A percentile compares a stretch with the other conserved stretches of the same genome.
These are phyloP conservation scores for Conops quadrifasciatus DNA, from an alignment of 2,888 invertebrate genomes.

Conservation along the genomic window DNA sequence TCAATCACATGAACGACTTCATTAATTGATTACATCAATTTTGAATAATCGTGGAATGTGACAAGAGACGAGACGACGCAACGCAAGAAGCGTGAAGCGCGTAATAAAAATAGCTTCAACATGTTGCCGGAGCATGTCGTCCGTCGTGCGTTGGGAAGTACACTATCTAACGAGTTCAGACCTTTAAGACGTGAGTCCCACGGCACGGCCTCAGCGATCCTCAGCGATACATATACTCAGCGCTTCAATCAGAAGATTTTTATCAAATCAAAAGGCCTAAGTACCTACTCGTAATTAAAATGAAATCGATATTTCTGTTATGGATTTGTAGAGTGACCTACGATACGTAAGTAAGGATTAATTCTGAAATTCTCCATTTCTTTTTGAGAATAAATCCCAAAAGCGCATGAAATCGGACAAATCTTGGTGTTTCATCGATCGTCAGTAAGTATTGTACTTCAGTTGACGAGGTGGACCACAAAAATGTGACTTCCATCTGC, in stretches of 20 bases:
- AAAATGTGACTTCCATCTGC: too few relatives aligned
- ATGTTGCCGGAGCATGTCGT: neutral
- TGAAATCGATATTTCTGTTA: neutral
- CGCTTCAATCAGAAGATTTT: constrained; percentile 28
- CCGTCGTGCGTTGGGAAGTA: neutral
- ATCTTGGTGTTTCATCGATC: too few relatives aligned
- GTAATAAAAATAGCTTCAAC: neutral
- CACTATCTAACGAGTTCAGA: neutral
- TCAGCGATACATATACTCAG: constrained; percentile 10
- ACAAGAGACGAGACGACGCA: neutral
- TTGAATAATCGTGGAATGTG: neutral
- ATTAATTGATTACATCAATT: constrained; percentile 35
- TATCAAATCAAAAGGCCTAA: constrained; percentile 11
- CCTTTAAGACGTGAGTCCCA: constrained; percentile 1
- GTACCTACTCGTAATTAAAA: constrained; percentile 22
- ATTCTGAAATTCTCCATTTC: too few relatives aligned
- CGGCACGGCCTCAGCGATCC: constrained; percentile 21
- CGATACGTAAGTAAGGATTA: neutral
- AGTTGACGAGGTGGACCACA: too few relatives aligned
- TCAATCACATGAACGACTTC: constrained; percentile 33
- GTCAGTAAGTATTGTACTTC: too few relatives aligned
- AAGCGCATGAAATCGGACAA: too few relatives aligned
- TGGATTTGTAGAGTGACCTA: neutral
- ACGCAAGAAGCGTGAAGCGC: neutral
- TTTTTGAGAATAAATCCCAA: too few relatives aligned